These are phyloP conservation scores for Eurypyga helias DNA, from an alignment of 2,113 vertebrate species.

Conservation along the genomic window DNA sequence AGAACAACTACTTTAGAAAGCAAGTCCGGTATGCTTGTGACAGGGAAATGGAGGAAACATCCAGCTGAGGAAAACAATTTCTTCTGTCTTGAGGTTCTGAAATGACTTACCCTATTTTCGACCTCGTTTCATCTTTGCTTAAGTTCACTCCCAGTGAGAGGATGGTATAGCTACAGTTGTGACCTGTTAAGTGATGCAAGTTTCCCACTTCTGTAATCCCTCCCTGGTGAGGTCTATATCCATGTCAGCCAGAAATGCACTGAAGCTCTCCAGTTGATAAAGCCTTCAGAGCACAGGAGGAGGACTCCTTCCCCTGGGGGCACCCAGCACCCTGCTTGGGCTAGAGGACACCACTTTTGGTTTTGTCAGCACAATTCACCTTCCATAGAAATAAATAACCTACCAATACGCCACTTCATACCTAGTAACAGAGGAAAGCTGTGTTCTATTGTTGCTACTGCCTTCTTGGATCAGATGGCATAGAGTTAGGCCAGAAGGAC, in stretches of 20 bases:
- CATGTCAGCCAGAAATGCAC: background rate
- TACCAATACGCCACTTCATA: background rate
- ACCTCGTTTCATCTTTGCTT: accelerated
- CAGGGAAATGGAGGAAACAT: background rate
- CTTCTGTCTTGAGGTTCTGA: background rate
- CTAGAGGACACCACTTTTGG: background rate
- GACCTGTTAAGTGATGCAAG: background rate
- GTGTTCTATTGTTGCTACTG: background rate
- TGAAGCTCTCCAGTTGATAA: background rate
- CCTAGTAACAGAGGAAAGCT: background rate
- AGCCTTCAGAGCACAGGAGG: background rate
- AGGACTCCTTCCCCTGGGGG: background rate
- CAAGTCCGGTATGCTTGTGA: background rate
- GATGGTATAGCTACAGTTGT: background rate
- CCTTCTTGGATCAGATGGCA: background rate
- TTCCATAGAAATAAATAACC: background rate
- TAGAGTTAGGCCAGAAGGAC: background rate
- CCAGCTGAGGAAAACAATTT: background rate
- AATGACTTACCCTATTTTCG: background rate
- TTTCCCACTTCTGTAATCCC: background rate
- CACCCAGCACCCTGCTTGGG: background rate
- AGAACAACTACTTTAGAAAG: background rate
- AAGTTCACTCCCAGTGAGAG: background rate
- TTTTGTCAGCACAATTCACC: background rate
- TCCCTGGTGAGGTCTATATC: background rate